These are phyloP conservation scores for Alethe diademata DNA, from an alignment of 2,113 vertebrate species.

Conservation along the genomic window DNA sequence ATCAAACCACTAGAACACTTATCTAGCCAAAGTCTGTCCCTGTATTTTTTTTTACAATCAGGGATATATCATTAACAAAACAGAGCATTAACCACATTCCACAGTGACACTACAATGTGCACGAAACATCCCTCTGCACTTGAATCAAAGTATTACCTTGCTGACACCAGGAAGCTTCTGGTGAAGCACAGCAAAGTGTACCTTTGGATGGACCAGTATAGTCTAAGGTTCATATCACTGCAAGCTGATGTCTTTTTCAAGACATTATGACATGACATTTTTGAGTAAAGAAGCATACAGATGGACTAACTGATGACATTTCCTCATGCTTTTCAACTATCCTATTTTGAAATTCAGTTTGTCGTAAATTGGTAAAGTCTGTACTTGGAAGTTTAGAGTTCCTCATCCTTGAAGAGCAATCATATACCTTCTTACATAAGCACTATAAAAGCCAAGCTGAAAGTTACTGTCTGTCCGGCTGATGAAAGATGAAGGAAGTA, in stretches of 20 bases:
- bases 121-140: background rate
- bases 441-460: background rate
- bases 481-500: background rate
- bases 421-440: background rate
- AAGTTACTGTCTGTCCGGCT: background rate
- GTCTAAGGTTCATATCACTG: background rate
- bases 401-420: conserved; percentile 45
- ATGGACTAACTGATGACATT: background rate
- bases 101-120: background rate
- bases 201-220: background rate
- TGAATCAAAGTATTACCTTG: background rate
- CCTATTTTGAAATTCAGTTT: background rate
- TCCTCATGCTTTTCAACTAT: background rate
- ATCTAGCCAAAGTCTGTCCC: background rate
- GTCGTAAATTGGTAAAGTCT: background rate
- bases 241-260: background rate
- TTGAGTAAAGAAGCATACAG: background rate
- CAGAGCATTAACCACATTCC: background rate
- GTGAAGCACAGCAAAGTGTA: background rate
- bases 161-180: background rate
- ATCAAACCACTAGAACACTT: background rate
- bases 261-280: background rate
- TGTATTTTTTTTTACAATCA: background rate
- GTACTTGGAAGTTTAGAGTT: background rate
- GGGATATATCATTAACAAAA: background rate